Conservation (phyloP, 2,113 vertebrate species). For the Orcinus orca region DNA sequence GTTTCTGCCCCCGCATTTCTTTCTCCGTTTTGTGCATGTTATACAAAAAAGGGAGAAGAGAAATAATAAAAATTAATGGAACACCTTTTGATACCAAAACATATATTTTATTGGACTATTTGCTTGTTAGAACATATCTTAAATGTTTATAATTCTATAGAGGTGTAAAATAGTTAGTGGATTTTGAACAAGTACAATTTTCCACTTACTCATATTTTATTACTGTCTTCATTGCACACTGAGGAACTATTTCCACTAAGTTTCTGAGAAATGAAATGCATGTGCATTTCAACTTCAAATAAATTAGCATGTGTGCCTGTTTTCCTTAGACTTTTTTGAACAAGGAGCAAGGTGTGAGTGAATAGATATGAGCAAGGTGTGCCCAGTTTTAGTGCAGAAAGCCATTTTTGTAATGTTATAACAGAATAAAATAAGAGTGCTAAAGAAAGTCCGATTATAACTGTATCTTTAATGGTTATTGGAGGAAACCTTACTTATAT, state of each 20-base stretch:
- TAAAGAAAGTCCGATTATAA: not conserved
- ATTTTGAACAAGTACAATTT: constrained; percentile 31
- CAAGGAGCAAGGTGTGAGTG: not conserved
- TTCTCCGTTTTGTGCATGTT: not conserved
- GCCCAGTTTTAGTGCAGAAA: not conserved
- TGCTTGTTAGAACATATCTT: not conserved
- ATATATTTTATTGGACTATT: constrained; percentile 34
- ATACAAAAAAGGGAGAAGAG: not conserved
- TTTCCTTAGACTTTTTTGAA: constrained; percentile 33
- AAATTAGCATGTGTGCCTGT: not conserved
- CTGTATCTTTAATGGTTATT: not conserved
- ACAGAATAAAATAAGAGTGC: not conserved
- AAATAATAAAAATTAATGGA: constrained; percentile 3
- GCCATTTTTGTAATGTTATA: not conserved
- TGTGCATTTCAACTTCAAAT: constrained; percentile 6
- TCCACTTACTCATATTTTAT: constrained; percentile 47
- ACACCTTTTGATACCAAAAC: not conserved
- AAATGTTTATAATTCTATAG: constrained; percentile 17
- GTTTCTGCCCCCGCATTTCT: not conserved
- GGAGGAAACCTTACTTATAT: not conserved
- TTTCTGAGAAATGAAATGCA: constrained; percentile 30
- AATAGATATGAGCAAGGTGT: not conserved
- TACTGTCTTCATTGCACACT: constrained; percentile 12
- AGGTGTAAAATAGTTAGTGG: constrained; percentile 31
- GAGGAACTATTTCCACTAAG: constrained; percentile 11